Evolutionary conservation across 2,113 vertebrate species (phyloP).

Genomic region (Equus przewalskii): DNA sequence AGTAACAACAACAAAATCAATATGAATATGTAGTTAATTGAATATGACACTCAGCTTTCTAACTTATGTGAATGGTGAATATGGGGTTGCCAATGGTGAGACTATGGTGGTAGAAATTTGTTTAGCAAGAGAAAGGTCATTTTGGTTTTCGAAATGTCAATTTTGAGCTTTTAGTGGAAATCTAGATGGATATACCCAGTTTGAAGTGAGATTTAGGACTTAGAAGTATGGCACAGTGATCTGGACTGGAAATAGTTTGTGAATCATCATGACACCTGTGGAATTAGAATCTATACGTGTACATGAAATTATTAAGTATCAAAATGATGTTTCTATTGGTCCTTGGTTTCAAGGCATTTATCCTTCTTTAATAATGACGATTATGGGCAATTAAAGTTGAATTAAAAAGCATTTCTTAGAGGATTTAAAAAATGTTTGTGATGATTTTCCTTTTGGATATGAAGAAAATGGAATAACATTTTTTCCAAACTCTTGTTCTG

Average conservation of each 20-base stretch:
- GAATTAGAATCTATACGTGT: neutral
- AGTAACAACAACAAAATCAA: neutral
- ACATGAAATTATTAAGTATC: neutral
- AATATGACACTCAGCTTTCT: neutral
- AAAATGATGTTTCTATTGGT: neutral
- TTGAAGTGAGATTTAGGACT: slow-evolving; percentile 54
- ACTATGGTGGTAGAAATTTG: neutral
- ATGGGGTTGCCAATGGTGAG: neutral
- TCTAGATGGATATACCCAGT: neutral
- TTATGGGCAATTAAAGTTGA: neutral
- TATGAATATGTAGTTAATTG: neutral
- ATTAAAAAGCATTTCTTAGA: neutral
- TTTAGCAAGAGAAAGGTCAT: slow-evolving; percentile 5
- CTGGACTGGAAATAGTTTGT: neutral
- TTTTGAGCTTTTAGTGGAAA: slow-evolving; percentile 43
- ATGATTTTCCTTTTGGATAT: slow-evolving; percentile 17
- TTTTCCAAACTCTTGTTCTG: neutral
- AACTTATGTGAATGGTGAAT: neutral
- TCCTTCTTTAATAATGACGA: neutral
- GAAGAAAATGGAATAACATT: neutral
- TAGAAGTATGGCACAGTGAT: neutral
- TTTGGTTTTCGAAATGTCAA: slow-evolving; percentile 48
- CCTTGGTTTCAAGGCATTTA: neutral
- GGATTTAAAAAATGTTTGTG: neutral
- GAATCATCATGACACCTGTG: neutral